These are phyloP conservation scores for Parnassius mnemosyne DNA, from an alignment of 2,888 invertebrate species.

Conservation along the genomic window DNA sequence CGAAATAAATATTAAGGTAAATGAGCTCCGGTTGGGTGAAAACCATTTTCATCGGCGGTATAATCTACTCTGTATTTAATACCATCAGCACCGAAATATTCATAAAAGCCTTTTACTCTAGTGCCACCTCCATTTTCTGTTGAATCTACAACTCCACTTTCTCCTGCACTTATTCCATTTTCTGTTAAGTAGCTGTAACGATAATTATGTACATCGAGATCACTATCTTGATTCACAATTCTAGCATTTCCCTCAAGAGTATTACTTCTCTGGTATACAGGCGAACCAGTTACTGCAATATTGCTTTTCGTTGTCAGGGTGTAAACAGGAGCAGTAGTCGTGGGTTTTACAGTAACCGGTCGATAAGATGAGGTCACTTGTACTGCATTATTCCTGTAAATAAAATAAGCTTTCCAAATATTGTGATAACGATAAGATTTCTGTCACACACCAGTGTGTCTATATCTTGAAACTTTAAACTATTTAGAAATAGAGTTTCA, in stretches of 20 bases:
- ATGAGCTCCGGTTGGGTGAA: slow-evolving; percentile 78
- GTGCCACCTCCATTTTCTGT: slow-evolving; percentile 78
- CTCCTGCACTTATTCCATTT: slow-evolving; percentile 83
- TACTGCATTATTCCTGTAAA: slow-evolving; percentile 39
- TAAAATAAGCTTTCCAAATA: background rate
- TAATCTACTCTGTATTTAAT: slow-evolving; percentile 79
- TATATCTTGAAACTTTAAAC: no score
- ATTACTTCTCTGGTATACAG: slow-evolving; percentile 29
- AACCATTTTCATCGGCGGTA: slow-evolving; percentile 82
- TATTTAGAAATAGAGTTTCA: no score
- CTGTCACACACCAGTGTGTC: no score
- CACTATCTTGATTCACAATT: slow-evolving; percentile 77
- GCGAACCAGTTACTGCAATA: slow-evolving; percentile 26
- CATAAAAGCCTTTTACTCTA: slow-evolving; percentile 83
- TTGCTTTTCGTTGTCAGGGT: slow-evolving; percentile 3
- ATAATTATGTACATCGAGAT: slow-evolving; percentile 76
- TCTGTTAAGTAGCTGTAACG: slow-evolving; percentile 83
- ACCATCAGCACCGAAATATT: slow-evolving; percentile 84
- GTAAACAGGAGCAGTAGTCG: slow-evolving; percentile 27
- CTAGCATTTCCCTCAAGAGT: slow-evolving; percentile 71
- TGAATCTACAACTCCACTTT: slow-evolving; percentile 80
- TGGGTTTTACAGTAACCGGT: slow-evolving; percentile 40
- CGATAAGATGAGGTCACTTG: slow-evolving; percentile 45
- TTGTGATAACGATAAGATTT: no score
- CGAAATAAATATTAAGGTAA: slow-evolving; percentile 46